Conservation (phyloP, 2,888 invertebrate genomes). For the Heliconius charithonia region DNA sequence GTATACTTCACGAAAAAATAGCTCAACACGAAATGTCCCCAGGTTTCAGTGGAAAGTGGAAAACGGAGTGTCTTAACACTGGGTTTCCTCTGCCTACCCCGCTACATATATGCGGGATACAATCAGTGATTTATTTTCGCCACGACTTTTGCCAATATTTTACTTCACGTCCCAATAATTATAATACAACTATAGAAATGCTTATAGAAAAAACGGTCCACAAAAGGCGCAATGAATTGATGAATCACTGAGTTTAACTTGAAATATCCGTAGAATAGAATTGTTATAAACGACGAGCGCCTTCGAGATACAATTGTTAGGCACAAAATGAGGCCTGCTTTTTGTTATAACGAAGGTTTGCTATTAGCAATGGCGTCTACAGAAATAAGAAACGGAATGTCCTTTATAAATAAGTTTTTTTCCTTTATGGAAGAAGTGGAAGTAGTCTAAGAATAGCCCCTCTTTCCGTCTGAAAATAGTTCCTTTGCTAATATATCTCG, state of each 20-base stretch:
- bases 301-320: slow-evolving; percentile 32
- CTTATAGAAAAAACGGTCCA: slow-evolving; percentile 6
- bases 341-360: slow-evolving; percentile 39
- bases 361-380: slow-evolving; percentile 35
- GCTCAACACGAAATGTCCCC: too few relatives aligned
- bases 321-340: slow-evolving; percentile 34
- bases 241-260: slow-evolving; percentile 37
- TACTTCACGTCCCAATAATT: slow-evolving; percentile 1
- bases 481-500: not conserved
- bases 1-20: too few relatives aligned
- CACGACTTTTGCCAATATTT: not conserved
- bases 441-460: not conserved
- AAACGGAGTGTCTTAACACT: too few relatives aligned
- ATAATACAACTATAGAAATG: slow-evolving; percentile 23
- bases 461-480: not conserved
- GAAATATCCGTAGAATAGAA: slow-evolving; percentile 39
- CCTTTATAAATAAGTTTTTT: slow-evolving; percentile 21
- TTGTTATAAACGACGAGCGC: slow-evolving; percentile 40
- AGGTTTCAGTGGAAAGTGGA: too few relatives aligned
- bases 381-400: slow-evolving; percentile 11
- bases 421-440: slow-evolving; percentile 1
- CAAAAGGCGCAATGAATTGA: slow-evolving; percentile 37
- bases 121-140: not conserved
- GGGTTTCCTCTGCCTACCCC: too few relatives aligned
- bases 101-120: too few relatives aligned